Evolutionary conservation across 2,888 invertebrate genomes (phyloP), one percentile per base, ranked within the genome.

Genomic region (Acronicta leporina): DNA sequence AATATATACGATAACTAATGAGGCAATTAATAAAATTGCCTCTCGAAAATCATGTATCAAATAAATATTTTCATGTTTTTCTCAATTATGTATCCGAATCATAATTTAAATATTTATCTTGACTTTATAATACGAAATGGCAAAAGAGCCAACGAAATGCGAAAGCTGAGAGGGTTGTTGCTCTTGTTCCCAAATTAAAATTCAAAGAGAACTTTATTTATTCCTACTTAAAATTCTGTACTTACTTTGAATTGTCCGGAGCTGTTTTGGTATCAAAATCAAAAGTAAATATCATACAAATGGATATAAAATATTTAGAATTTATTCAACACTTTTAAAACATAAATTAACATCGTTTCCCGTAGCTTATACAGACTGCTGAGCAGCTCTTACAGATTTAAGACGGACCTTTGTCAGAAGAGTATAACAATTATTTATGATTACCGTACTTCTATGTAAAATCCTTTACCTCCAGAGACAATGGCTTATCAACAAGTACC

Each of bases 11-110:
- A n/a, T n/a, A n/a, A n/a, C 4, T 20, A 20, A 20, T 20, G 20
- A 20, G 20, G 20, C 20, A 20, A 68, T 62, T 73, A 20, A 68
- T 73, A 20, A 53, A 56, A 68, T 62, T 68, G 56, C 13, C 30
- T 38, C 14, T 38, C 40, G 11, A 68, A 51, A 53, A 61, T 50
- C 43, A 68, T 43, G 43, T 52, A 27, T 35, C 38, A 38, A 38
- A 9, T 27, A 44, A 55, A 41, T 14, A 8, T 44, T 67, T 51
- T 54, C 48, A 38, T 51, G 15, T 25, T 44, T 42, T 5, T 42
- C n/a, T 68, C 53, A 47, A 47, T 51, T 52, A 50, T 48, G 13
- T 33, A 43, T 46, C 25, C 1, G 7, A 11, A 13, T 6, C 40
- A 47, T 13, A 40, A 50, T 20, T 50, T 13, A 35, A 56, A 54